phyloP scores from a whole-genome alignment of 1,140 invertebrate genomes.

The Choristoneura fumiferana region DNA sequence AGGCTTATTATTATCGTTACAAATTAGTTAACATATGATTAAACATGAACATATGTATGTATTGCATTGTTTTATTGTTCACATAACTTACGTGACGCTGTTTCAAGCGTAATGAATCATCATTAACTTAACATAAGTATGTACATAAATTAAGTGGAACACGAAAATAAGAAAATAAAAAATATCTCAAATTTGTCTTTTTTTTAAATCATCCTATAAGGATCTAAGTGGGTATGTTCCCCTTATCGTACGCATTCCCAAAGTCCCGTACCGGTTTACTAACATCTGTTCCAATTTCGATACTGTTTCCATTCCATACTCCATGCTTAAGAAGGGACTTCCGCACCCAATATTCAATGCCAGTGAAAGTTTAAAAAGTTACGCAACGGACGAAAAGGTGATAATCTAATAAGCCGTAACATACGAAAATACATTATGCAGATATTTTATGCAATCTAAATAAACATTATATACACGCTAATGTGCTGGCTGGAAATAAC shows the following conservation, averaged over 20 bases:
- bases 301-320: slow-evolving; percentile 27
- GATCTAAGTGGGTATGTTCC: slow-evolving; percentile 21
- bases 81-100: slow-evolving; percentile 1
- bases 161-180: too few species aligned
- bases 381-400: slow-evolving; percentile 6
- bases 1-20: slow-evolving; percentile 3
- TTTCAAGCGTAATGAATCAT: too few species aligned
- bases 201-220: slow-evolving; percentile 29
- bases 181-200: too few species aligned
- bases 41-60: slow-evolving; percentile 3
- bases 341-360: slow-evolving; percentile 28
- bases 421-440: slow-evolving; percentile 17
- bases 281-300: slow-evolving; percentile 53
- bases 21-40: slow-evolving; percentile 12
- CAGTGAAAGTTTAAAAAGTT: slow-evolving; percentile 38
- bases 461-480: slow-evolving; percentile 7
- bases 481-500: background rate
- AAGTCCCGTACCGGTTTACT: slow-evolving; percentile 46
- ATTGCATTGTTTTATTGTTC: slow-evolving; percentile 1
- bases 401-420: slow-evolving; percentile 23
- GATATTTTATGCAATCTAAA: slow-evolving; percentile 18
- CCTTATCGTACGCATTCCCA: slow-evolving; percentile 32
- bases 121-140: too few species aligned
- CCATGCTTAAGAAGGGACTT: slow-evolving; percentile 30
- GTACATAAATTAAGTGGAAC: too few species aligned